These are phyloP conservation scores for Polietes domitor DNA, from an alignment of 2,888 invertebrate species.

Conservation along the genomic window DNA sequence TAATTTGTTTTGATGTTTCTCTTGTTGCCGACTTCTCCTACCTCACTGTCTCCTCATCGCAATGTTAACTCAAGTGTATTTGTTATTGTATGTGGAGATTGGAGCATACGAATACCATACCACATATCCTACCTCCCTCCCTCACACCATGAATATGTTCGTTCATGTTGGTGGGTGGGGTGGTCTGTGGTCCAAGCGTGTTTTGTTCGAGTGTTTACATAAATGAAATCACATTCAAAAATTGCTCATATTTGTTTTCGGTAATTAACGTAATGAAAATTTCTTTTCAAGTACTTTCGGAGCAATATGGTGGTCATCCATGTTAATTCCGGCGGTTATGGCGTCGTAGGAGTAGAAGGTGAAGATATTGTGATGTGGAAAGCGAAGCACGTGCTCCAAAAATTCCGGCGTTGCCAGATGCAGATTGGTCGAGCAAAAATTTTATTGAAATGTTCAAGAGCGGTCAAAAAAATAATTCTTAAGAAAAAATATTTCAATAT, in stretches of 20 bases:
- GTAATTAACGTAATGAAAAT: conserved; percentile 72
- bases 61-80: conserved; percentile 57
- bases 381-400: no score
- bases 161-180: neutral
- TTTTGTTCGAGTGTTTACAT: conserved; percentile 62
- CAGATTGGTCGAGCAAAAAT: no score
- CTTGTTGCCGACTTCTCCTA: conserved; percentile 30
- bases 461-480: no score
- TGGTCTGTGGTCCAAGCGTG: conserved; percentile 43
- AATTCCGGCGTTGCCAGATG: no score
- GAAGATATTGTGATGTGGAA: neutral
- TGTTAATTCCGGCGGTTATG: neutral
- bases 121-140: no score
- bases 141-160: neutral
- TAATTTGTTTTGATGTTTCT: conserved; percentile 28
- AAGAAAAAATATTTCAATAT: no score
- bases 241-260: conserved; percentile 71
- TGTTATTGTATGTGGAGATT: conserved; percentile 40
- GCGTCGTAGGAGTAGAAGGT: neutral
- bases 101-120: neutral
- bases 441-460: no score
- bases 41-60: neutral
- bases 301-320: conserved; percentile 19
- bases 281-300: conserved; percentile 56
- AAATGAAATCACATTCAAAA: conserved; percentile 69